Evolutionary conservation across 92 coral and sea anemone species (phyloP).

Genomic region (Phenganax subtilis): DNA sequence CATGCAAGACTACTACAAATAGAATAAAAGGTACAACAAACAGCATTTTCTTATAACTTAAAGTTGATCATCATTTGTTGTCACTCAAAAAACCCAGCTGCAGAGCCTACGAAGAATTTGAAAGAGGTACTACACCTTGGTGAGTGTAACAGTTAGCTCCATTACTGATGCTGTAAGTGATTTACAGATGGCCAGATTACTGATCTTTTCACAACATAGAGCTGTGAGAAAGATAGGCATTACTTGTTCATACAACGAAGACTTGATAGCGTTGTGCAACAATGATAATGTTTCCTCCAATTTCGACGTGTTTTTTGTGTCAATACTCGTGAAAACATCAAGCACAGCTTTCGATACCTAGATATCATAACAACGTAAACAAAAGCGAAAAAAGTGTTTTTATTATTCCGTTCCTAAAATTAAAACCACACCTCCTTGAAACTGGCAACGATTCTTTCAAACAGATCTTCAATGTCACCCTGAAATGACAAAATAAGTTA

Average conservation of each 20-base stretch:
- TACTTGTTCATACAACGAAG: conserved; percentile 67
- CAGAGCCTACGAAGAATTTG: neutral
- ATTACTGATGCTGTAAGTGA: conserved; percentile 56
- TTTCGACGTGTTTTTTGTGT: conserved; percentile 40
- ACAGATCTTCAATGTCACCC: conserved; percentile 25
- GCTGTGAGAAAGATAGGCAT: conserved; percentile 70
- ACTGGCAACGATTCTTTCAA: conserved; percentile 21
- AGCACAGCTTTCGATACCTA: conserved; percentile 65
- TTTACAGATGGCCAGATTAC: conserved; percentile 63
- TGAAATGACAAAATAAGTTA: neutral
- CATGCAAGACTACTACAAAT: neutral
- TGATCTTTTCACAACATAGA: conserved; percentile 63
- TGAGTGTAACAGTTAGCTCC: conserved; percentile 59
- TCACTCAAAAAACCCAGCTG: neutral
- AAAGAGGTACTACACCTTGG: conserved; percentile 55
- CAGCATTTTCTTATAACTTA: neutral
- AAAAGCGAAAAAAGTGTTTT: neutral
- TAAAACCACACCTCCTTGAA: conserved; percentile 19
- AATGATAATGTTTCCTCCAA: conserved; percentile 50
- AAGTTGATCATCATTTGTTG: too few relatives aligned
- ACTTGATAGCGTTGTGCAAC: conserved; percentile 64
- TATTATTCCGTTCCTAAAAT: neutral
- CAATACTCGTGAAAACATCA: conserved; percentile 61
- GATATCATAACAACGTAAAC: neutral
- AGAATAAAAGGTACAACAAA: neutral